Evolutionary conservation across 1,140 invertebrate species (phyloP).

Genomic region (Cylas formicarius): DNA sequence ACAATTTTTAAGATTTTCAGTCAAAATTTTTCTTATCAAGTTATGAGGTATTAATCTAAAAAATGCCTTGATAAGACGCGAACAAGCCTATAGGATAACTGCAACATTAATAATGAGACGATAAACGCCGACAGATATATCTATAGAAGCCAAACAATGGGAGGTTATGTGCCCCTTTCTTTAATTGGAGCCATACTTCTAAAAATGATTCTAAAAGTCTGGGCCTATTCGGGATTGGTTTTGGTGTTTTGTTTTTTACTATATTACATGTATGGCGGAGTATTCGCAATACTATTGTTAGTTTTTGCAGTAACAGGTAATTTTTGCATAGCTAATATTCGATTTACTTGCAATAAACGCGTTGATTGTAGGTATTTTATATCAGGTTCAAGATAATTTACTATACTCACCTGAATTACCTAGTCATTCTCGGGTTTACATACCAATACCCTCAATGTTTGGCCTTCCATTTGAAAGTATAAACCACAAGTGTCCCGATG

Average conservation of each 20-base stretch:
- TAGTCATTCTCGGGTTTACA: constrained; percentile 75
- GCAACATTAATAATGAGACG: too few relatives aligned
- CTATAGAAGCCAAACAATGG: constrained; percentile 27
- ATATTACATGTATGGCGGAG: constrained; percentile 75
- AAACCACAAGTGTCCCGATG: constrained; percentile 69
- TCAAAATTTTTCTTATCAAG: too few relatives aligned
- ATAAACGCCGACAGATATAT: too few relatives aligned
- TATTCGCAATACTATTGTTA: constrained; percentile 62
- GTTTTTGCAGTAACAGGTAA: constrained; percentile 60
- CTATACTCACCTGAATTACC: constrained; percentile 86
- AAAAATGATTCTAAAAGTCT: constrained; percentile 37
- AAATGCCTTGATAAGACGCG: too few relatives aligned
- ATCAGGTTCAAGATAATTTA: constrained; percentile 76
- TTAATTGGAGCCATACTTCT: constrained; percentile 31
- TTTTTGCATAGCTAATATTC: constrained; percentile 10
- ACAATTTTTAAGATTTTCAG: too few relatives aligned
- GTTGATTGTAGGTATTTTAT: constrained; percentile 60
- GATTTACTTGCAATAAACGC: constrained; percentile 3
- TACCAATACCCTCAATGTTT: constrained; percentile 75
- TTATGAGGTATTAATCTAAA: too few relatives aligned
- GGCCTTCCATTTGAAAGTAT: constrained; percentile 81
- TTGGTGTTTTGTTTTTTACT: constrained; percentile 63
- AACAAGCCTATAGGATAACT: too few relatives aligned
- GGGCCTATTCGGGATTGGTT: constrained; percentile 47
- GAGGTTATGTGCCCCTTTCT: constrained; percentile 36